Evolutionary conservation across 2,113 vertebrate genomes (phyloP), one percentile per base, ranked within the genome.

Genomic region (Propithecus coquereli): DNA sequence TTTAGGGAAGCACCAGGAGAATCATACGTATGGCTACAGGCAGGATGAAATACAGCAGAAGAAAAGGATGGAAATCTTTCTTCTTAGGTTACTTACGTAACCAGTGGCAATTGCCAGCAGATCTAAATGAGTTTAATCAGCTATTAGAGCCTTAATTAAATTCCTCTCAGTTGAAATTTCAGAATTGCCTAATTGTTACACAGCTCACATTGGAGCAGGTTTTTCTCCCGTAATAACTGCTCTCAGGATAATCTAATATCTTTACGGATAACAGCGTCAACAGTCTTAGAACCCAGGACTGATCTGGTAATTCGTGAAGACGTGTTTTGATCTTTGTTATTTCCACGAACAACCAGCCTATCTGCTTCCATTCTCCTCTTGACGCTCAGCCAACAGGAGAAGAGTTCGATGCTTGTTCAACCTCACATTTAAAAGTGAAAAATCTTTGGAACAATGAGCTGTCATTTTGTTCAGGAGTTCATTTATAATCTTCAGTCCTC

Each of bases 61-160:
- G 20, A n/a, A 47, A 83, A 91, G 71, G 70, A 87, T 23, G 37
- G 70, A 85, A 82, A 52, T 81, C 95, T 87, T 92, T 80, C 91
- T 96, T 96, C 94, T 71, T 71, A 54, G 80, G 83, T 96, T 91
- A 71, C 97, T 98, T 97, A 97, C 43, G 34, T 97, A 97, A 97
- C 95, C 87, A 82, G 80, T 68, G 54, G 96, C 95, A 97, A 94
- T 81, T 93, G 95, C 97, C 90, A 93, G 52, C 87, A 96, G 91
- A 93, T 87, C 96, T 94, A 96, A 97, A 97, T 94, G 97, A 96
- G 89, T 96, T 96, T 97, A 94, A 98, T 98, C 97, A 97, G 97
- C 96, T 96, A 97, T 97, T 97, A 97, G 93, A 97, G 93, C 61
- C 95, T 97, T 98, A 97, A 97, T 98, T 98, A 98, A 97, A 97